These are phyloP conservation scores for Holothuria glaberrima DNA, from an alignment of 35 echinoderm and acorn worm genomes.

Conservation along the genomic window DNA sequence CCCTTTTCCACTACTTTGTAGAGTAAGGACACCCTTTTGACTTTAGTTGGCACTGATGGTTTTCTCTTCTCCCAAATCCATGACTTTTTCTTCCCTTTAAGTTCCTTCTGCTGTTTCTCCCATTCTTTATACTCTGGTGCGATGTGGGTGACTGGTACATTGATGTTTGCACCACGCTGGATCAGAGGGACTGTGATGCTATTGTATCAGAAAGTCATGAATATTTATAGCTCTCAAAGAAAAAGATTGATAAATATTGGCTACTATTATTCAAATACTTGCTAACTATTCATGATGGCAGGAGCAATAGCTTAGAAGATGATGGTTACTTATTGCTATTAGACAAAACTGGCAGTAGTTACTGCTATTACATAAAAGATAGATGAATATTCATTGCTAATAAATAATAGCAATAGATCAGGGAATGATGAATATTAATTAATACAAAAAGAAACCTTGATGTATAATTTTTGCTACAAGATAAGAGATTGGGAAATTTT, in stretches of 20 bases:
- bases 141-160: constrained; percentile 55
- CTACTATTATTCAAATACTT: background rate
- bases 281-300: background rate
- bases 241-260: no score
- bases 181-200: constrained; percentile 87
- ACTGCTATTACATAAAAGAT: no score
- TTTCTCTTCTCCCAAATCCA: constrained; percentile 79
- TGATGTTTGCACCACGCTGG: constrained; percentile 87
- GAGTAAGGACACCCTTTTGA: constrained; percentile 60
- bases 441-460: no score
- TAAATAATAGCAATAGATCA: no score
- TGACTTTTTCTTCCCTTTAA: constrained; percentile 31
- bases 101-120: constrained; percentile 70
- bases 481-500: no score
- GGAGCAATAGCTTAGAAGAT: background rate
- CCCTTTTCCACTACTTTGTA: constrained; percentile 66
- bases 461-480: no score
- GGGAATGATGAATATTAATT: no score
- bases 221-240: background rate
- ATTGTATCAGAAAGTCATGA: background rate
- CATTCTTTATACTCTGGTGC: constrained; percentile 41
- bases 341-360: no score
- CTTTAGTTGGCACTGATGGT: constrained; percentile 6
- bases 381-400: no score
- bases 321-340: no score